phyloP scores from a whole-genome alignment of 2,888 invertebrate genomes.

The Patella ulyssiponensis region DNA sequence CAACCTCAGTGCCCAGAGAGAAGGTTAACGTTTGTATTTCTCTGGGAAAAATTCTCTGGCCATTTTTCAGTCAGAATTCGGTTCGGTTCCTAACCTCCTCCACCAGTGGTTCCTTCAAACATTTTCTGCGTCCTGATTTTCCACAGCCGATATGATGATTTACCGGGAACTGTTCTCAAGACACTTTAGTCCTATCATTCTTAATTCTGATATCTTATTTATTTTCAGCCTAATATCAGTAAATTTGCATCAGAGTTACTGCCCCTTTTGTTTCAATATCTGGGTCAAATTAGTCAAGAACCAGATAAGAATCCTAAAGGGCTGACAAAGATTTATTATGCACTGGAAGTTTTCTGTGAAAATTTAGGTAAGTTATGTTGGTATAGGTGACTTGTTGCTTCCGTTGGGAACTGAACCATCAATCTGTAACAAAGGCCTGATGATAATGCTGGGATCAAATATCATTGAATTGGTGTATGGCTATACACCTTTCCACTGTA shows the following conservation, averaged over 20 bases:
- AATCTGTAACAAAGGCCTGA: no score
- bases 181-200: not conserved
- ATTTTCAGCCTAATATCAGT: slow-evolving; percentile 81
- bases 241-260: slow-evolving; percentile 81
- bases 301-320: slow-evolving; percentile 75
- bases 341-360: slow-evolving; percentile 85
- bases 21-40: no score
- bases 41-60: not conserved
- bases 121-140: not conserved
- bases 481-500: no score
- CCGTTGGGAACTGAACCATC: no score
- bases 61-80: not conserved
- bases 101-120: not conserved
- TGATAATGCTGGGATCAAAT: no score
- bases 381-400: no score
- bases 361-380: slow-evolving; percentile 74
- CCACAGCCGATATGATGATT: not conserved
- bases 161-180: no score
- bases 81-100: not conserved
- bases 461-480: no score
- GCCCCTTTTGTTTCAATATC: slow-evolving; percentile 81
- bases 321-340: slow-evolving; percentile 83
- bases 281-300: slow-evolving; percentile 69
- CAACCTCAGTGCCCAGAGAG: no score
- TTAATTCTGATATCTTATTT: not conserved